These are phyloP conservation scores for Isaurus tuberculatus DNA, from an alignment of 92 coral and sea anemone species.

Conservation along the genomic window DNA sequence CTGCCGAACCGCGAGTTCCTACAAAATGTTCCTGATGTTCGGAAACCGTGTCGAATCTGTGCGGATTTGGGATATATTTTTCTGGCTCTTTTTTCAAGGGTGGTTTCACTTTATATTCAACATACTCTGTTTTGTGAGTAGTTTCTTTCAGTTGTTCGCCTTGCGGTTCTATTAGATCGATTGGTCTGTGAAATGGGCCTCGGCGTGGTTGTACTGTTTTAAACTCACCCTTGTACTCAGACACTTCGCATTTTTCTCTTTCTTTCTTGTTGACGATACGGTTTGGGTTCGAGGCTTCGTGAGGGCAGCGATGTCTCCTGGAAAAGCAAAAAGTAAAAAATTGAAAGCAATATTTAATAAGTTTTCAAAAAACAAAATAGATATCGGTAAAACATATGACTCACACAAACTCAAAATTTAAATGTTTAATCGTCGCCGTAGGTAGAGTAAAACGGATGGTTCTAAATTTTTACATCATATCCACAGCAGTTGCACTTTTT, in stretches of 20 bases:
- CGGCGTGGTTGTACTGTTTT: constrained; percentile 73
- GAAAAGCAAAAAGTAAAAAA: not conserved
- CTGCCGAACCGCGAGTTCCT: constrained; percentile 76
- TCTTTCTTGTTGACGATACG: constrained; percentile 86
- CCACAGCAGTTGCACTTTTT: too few relatives aligned
- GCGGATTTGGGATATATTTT: constrained; percentile 90
- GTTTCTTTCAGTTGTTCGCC: constrained; percentile 80
- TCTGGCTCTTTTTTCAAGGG: constrained; percentile 87
- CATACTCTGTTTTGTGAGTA: constrained; percentile 76
- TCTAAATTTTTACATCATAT: too few relatives aligned
- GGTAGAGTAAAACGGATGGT: too few relatives aligned
- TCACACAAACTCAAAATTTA: too few relatives aligned
- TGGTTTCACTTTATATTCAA: constrained; percentile 75
- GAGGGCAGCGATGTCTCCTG: constrained; percentile 99
- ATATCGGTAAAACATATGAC: not conserved
- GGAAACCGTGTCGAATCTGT: constrained; percentile 86
- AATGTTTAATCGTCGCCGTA: too few relatives aligned
- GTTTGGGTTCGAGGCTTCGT: constrained; percentile 78
- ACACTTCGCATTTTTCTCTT: constrained; percentile 78
- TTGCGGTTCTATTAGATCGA: constrained; percentile 76
- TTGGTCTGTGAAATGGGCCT: constrained; percentile 90
- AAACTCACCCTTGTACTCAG: constrained; percentile 82
- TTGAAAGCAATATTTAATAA: not conserved
- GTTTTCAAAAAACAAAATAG: not conserved
- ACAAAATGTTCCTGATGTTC: constrained; percentile 89